These are phyloP conservation scores for Pentalonia nigronervosa DNA, from an alignment of 1,140 invertebrate genomes.

Conservation along the genomic window DNA sequence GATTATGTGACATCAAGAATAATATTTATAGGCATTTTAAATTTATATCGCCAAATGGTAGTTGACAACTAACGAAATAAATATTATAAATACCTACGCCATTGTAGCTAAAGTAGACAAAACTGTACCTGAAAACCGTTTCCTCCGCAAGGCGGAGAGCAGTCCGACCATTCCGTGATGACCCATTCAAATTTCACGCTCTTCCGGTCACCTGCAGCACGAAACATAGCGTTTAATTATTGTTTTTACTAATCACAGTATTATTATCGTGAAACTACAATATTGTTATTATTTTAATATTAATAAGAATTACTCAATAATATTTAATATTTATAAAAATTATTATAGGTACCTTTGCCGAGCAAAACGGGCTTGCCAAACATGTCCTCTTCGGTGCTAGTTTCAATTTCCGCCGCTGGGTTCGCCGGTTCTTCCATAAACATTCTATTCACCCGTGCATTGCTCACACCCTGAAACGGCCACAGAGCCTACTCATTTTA, in stretches of 20 bases:
- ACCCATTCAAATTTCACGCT: constrained; percentile 79
- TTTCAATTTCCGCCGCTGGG: constrained; percentile 31
- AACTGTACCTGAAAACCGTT: constrained; percentile 71
- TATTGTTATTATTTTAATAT: not conserved
- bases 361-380: constrained; percentile 54
- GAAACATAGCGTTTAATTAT: not conserved
- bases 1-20: not conserved
- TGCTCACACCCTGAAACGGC: constrained; percentile 64
- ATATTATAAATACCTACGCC: not conserved
- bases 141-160: constrained; percentile 85
- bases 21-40: not conserved
- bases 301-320: too few species aligned
- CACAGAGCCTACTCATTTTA: constrained; percentile 65
- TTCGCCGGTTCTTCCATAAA: constrained; percentile 59
- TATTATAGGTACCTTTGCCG: constrained; percentile 59
- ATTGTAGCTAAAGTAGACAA: not conserved
- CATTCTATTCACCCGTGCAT: constrained; percentile 61
- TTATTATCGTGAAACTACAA: not conserved
- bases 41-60: not conserved
- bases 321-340: too few species aligned
- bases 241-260: not conserved
- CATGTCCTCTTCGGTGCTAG: constrained; percentile 39
- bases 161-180: constrained; percentile 83
- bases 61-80: not conserved
- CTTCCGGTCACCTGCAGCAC: constrained; percentile 64